These are phyloP conservation scores for Teinopalpus imperialis DNA, from an alignment of 2,888 invertebrate genomes.

Conservation along the genomic window DNA sequence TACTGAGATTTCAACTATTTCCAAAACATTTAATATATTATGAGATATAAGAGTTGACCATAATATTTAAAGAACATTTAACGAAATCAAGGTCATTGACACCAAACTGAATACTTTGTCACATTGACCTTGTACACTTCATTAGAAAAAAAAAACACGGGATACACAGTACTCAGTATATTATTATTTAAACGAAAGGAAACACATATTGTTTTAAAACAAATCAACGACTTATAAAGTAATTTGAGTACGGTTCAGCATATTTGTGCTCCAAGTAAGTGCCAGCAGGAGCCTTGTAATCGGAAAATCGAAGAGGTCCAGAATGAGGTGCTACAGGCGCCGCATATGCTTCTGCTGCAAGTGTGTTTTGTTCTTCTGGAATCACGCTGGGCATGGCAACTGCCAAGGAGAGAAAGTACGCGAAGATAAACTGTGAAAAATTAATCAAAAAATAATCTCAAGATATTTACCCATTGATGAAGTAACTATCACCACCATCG, in stretches of 20 bases:
- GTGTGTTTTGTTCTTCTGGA: neutral
- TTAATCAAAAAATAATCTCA: neutral
- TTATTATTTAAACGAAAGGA: no score
- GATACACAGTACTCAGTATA: no score
- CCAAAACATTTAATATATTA: no score
- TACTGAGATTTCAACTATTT: no score
- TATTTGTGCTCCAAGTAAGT: slow-evolving; percentile 38
- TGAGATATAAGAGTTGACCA: no score
- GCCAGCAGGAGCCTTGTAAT: slow-evolving; percentile 31
- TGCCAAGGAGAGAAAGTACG: neutral
- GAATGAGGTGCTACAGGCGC: neutral
- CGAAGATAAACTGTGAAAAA: slow-evolving; percentile 4
- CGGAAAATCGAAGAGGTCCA: slow-evolving; percentile 6
- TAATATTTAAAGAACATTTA: no score
- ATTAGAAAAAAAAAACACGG: no score
- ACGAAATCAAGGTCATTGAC: no score
- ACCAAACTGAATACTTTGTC: no score
- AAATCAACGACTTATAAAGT: neutral
- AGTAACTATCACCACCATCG: no score
- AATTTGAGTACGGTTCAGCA: slow-evolving; percentile 33
- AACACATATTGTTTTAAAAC: no score
- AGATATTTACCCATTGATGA: neutral
- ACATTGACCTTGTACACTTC: no score
- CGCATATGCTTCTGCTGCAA: neutral
- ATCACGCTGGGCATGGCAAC: neutral